Percentiles rank a stretch among this genome's conserved stretches.
These are phyloP conservation scores for Uria lomvia DNA, from an alignment of 2,113 vertebrate species.

Conservation along the genomic window DNA sequence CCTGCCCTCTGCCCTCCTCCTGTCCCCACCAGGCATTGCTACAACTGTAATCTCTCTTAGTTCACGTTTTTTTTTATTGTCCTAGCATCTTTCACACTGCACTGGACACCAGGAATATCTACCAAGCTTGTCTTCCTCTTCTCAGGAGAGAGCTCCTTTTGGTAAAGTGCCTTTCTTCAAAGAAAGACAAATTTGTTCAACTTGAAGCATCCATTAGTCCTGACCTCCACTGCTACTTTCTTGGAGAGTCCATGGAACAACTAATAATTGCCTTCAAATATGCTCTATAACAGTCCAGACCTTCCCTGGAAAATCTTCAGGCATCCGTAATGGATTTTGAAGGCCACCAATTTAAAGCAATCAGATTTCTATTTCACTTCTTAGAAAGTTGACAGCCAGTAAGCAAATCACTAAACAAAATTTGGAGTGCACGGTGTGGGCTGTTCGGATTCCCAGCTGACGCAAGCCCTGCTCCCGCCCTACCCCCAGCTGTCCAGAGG, in stretches of 20 bases:
- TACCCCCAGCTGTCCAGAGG: neutral
- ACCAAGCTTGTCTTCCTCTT: neutral
- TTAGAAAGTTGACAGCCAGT: neutral
- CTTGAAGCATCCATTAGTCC: neutral
- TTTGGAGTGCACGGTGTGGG: fast-evolving
- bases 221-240: neutral
- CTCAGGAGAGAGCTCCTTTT: neutral
- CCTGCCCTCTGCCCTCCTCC: neutral
- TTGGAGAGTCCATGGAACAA: neutral
- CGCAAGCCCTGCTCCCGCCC: neutral
- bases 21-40: neutral
- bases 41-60: neutral
- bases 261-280: neutral
- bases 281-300: neutral
- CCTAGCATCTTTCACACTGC: neutral
- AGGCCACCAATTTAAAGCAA: neutral
- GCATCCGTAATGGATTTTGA: neutral
- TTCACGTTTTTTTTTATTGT: neutral
- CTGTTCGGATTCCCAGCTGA: neutral
- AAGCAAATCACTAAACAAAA: neutral
- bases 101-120: neutral
- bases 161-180: neutral
- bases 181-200: neutral
- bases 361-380: neutral
- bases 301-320: neutral